Evolutionary conservation across 2,113 vertebrate species (phyloP).

Genomic region (Panthera tigris): DNA sequence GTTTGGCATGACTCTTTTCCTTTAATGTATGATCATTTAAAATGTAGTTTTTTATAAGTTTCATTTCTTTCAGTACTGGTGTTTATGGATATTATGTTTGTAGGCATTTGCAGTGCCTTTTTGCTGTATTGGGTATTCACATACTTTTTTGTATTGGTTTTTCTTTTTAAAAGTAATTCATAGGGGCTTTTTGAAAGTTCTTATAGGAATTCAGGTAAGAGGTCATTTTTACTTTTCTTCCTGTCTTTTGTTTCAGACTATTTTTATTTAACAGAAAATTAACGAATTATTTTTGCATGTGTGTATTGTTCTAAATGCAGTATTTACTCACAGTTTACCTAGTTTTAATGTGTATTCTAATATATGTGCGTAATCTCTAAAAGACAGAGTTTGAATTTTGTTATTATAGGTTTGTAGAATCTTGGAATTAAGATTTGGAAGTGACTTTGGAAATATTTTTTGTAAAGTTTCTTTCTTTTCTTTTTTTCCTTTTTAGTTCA

Average conservation of each 20-base stretch:
- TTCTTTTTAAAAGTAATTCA: neutral
- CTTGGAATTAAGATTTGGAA: neutral
- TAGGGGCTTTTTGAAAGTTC: neutral
- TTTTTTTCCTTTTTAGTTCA: neutral
- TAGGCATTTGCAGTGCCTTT: neutral
- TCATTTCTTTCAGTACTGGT: neutral
- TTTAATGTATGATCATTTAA: constrained; percentile 14
- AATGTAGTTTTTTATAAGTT: neutral
- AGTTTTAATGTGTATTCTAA: neutral
- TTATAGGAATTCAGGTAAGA: neutral
- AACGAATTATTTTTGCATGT: neutral
- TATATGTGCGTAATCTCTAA: neutral
- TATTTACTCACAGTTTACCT: neutral
- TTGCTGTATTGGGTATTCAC: neutral
- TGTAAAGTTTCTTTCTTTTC: neutral
- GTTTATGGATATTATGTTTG: neutral
- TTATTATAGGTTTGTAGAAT: neutral
- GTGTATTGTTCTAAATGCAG: neutral
- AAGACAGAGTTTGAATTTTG: neutral
- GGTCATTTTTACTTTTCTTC: neutral
- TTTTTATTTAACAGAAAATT: constrained; percentile 1
- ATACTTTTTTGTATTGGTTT: neutral
- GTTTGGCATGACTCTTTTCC: neutral
- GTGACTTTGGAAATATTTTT: neutral
- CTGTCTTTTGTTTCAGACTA: neutral